Conservation (phyloP, 2,888 invertebrate genomes). For the Thalpophila matura region DNA sequence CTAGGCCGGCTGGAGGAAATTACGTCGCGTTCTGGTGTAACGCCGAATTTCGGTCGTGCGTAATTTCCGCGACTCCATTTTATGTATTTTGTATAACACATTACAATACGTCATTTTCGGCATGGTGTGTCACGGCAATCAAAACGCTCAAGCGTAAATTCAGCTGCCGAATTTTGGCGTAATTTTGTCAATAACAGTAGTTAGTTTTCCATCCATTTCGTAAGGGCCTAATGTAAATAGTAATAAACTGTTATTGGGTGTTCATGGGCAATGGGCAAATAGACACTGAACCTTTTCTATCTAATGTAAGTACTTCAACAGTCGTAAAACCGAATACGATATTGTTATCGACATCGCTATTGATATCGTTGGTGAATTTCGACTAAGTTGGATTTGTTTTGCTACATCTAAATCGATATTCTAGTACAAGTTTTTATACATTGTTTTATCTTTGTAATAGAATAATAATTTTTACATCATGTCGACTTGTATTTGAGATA, state of each 20-base stretch:
- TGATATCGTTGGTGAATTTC: conserved; percentile 9
- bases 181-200: too few relatives aligned
- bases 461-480: conserved; percentile 26
- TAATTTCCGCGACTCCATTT: too few relatives aligned
- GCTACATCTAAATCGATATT: conserved; percentile 16
- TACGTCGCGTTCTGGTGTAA: too few relatives aligned
- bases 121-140: too few relatives aligned
- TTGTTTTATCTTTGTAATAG: neutral
- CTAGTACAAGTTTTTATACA: neutral
- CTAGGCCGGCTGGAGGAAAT: too few relatives aligned
- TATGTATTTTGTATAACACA: too few relatives aligned
- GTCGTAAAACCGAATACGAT: conserved; percentile 33
- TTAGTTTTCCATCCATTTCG: conserved; percentile 27
- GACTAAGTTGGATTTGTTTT: neutral
- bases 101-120: too few relatives aligned
- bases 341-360: conserved; percentile 21
- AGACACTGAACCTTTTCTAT: conserved; percentile 34
- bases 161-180: too few relatives aligned
- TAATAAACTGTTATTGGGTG: conserved; percentile 42
- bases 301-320: conserved; percentile 26
- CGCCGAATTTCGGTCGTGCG: too few relatives aligned
- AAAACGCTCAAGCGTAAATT: too few relatives aligned
- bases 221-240: conserved; percentile 38
- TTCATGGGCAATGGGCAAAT: conserved; percentile 27
- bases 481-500: conserved; percentile 6